Conservation (phyloP, 2,113 vertebrate species). For the Oryzias celebensis region DNA sequence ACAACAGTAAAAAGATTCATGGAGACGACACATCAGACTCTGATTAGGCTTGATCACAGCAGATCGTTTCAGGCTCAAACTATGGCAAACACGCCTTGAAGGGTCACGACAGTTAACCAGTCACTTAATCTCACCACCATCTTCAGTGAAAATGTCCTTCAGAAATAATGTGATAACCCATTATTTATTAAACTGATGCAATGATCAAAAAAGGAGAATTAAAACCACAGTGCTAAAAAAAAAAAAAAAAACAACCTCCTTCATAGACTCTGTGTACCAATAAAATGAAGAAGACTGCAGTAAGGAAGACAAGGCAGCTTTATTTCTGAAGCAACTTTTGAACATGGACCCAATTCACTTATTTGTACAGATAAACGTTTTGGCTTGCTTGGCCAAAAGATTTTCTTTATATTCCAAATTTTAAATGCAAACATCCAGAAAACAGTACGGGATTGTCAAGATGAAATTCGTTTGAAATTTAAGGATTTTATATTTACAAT, state of each 20-base stretch:
- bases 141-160: background rate
- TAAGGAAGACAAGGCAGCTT: no score
- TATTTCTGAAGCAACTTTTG: no score
- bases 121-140: background rate
- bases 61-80: slow-evolving; percentile 17
- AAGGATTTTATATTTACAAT: no score
- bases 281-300: no score
- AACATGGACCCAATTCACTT: no score
- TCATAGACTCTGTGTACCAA: background rate
- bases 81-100: slow-evolving; percentile 17
- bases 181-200: background rate
- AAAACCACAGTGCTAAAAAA: background rate
- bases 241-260: no score
- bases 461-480: no score
- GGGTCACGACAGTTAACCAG: background rate
- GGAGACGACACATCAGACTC: slow-evolving; percentile 39
- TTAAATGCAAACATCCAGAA: no score
- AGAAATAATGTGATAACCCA: background rate
- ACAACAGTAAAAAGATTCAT: slow-evolving; percentile 23
- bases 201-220: background rate
- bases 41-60: slow-evolving; percentile 21
- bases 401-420: no score
- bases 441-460: no score
- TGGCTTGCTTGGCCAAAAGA: no score
- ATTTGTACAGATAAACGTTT: no score